These are phyloP conservation scores for Drosophila persimilis DNA, from an alignment of 1,140 invertebrate genomes.

Conservation along the genomic window DNA sequence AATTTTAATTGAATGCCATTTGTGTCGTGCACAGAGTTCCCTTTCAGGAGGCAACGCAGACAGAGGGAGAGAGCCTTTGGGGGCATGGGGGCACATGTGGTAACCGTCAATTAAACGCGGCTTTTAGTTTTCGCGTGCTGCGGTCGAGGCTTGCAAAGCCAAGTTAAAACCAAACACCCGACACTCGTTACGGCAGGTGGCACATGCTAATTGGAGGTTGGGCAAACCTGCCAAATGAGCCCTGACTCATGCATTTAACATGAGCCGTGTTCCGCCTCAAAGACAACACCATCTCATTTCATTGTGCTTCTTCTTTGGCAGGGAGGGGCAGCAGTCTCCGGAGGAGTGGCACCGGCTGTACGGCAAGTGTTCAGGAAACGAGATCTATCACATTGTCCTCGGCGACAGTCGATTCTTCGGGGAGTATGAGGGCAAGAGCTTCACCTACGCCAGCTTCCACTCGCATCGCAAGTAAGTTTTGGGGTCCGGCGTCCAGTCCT, in stretches of 20 bases:
- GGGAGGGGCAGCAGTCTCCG: slow-evolving; percentile 97
- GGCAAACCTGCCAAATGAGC: background rate
- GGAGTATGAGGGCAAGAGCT: slow-evolving; percentile 99
- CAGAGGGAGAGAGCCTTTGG: no score
- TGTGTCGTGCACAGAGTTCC: slow-evolving; percentile 20
- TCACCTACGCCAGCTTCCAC: slow-evolving; percentile 99
- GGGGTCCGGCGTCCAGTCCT: background rate
- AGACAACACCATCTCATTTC: slow-evolving; percentile 1
- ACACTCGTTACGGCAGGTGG: no score
- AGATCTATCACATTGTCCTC: slow-evolving; percentile 98
- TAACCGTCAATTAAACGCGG: slow-evolving; percentile 27
- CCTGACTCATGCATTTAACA: slow-evolving; percentile 28
- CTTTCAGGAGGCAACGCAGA: no score
- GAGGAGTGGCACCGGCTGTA: slow-evolving; percentile 99
- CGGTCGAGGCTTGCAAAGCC: slow-evolving; percentile 15
- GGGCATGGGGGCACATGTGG: background rate
- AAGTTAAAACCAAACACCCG: slow-evolving; percentile 1
- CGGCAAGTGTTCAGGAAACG: slow-evolving; percentile 98
- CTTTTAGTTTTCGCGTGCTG: slow-evolving; percentile 19
- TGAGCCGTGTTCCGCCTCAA: slow-evolving; percentile 9
- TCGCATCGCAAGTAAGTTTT: slow-evolving; percentile 96
- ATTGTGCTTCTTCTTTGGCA: slow-evolving; percentile 79
- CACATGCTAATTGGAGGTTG: slow-evolving; percentile 18
- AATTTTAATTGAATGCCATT: slow-evolving; percentile 63
- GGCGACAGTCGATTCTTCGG: slow-evolving; percentile 98